Evolutionary conservation across 2,888 invertebrate genomes (phyloP).

Genomic region (Deilephila elpenor): DNA sequence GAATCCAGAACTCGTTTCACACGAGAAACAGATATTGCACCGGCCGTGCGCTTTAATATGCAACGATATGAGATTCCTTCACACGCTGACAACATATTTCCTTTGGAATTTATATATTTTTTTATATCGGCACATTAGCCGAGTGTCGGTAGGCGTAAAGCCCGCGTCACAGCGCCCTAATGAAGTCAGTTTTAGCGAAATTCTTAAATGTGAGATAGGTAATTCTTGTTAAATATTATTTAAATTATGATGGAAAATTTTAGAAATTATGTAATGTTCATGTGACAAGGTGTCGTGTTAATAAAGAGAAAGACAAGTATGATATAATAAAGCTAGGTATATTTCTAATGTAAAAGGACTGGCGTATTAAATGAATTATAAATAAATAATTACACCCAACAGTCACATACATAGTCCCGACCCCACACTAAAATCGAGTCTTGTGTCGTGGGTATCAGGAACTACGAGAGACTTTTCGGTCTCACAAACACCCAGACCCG

Average conservation of each 20-base stretch:
- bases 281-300: too few species aligned
- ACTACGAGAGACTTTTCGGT: too few species aligned
- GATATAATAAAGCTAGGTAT: too few species aligned
- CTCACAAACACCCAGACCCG: too few species aligned
- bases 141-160: neutral
- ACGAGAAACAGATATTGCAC: slow-evolving; percentile 10
- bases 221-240: neutral
- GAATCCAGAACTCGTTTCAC: neutral
- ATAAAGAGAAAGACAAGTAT: too few species aligned
- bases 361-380: too few species aligned
- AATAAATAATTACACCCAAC: too few species aligned
- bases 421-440: too few species aligned
- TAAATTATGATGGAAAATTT: neutral
- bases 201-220: neutral
- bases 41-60: slow-evolving; percentile 31
- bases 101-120: slow-evolving; percentile 42
- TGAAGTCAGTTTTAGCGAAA: neutral
- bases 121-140: slow-evolving; percentile 36
- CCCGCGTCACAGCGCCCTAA: neutral
- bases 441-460: too few species aligned
- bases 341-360: too few species aligned
- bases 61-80: slow-evolving; percentile 33
- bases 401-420: too few species aligned
- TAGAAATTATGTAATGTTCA: neutral
- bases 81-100: slow-evolving; percentile 37